A percentile compares a stretch with the other conserved stretches of the same genome.
phyloP scores from a whole-genome alignment of 2,113 vertebrate genomes.

The Fulmarus glacialis region DNA sequence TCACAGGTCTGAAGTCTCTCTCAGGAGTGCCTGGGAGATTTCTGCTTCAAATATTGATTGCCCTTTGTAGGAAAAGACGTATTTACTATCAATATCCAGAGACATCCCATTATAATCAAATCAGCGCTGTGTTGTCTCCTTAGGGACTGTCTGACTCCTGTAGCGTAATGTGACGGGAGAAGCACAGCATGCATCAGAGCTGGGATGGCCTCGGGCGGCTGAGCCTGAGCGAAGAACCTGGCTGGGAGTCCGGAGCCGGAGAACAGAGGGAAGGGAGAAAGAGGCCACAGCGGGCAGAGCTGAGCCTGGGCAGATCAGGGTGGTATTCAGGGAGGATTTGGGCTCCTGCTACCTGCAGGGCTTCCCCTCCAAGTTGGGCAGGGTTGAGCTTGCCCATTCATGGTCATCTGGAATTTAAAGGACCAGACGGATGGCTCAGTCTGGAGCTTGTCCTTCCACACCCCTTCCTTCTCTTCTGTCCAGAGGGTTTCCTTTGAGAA shows the following conservation, averaged over 20 bases:
- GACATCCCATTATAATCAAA: not conserved
- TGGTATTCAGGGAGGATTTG: not conserved
- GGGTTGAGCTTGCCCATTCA: not conserved
- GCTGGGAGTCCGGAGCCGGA: not conserved
- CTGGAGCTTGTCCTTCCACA: not conserved
- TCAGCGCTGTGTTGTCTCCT: not conserved
- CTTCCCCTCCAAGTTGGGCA: not conserved
- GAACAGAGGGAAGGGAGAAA: not conserved
- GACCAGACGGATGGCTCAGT: not conserved
- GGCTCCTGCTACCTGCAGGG: not conserved
- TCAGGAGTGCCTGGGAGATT: not conserved
- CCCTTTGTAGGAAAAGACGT: not conserved
- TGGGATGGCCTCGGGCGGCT: rapidly evolving
- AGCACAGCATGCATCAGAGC: rapidly evolving
- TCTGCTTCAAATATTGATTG: not conserved
- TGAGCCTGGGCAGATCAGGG: not conserved
- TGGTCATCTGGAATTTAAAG: not conserved
- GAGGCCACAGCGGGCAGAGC: not conserved
- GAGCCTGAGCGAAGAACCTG: not conserved
- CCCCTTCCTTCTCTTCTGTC: not conserved
- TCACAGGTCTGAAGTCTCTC: not conserved
- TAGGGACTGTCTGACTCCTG: not conserved
- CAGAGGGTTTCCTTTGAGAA: not conserved
- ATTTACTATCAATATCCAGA: not conserved
- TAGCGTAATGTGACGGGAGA: not conserved